These are phyloP conservation scores for Boulengeromyrus knoepffleri DNA, from an alignment of 2,113 vertebrate species.

Conservation along the genomic window DNA sequence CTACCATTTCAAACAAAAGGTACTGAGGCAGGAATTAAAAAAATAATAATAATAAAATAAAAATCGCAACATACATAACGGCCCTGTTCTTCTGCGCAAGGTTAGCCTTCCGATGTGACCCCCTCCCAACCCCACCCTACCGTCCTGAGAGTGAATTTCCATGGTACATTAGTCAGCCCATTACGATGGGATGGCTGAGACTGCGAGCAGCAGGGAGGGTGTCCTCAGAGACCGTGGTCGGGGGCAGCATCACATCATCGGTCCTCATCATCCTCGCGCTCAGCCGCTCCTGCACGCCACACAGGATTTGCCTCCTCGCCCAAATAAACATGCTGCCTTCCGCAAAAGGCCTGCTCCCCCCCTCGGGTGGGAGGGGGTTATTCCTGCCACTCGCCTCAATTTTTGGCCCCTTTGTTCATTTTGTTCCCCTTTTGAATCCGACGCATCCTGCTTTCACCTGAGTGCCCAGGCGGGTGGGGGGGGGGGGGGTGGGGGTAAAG, in stretches of 20 bases:
- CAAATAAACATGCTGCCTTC: constrained; percentile 92
- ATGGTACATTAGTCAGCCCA: constrained; percentile 99
- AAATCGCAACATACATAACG: constrained; percentile 16
- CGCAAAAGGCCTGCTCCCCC: constrained; percentile 43
- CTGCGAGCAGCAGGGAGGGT: constrained; percentile 76
- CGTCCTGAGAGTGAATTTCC: constrained; percentile 86
- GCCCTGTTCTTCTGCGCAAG: not conserved
- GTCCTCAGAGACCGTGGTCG: constrained; percentile 79
- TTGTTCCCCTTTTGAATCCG: constrained; percentile 66
- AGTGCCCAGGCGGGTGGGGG: constrained; percentile 56
- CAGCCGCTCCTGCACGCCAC: constrained; percentile 92
- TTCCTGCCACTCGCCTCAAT: constrained; percentile 80
- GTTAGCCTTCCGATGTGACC: not conserved
- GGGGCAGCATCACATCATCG: constrained; percentile 89
- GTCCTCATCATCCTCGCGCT: constrained; percentile 87
- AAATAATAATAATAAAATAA: not conserved
- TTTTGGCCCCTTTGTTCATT: constrained; percentile 68
- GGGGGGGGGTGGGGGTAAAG: constrained; percentile 42
- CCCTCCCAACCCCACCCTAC: constrained; percentile 1
- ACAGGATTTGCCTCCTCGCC: constrained; percentile 94
- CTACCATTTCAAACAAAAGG: not conserved
- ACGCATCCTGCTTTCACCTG: constrained; percentile 71
- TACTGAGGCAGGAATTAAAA: not conserved
- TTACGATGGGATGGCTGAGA: constrained; percentile 92
- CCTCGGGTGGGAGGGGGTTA: constrained; percentile 45